Evolutionary conservation across 2,113 vertebrate species (phyloP), one percentile per base, ranked within the genome.

Genomic region (Acanthochromis polyacanthus): DNA sequence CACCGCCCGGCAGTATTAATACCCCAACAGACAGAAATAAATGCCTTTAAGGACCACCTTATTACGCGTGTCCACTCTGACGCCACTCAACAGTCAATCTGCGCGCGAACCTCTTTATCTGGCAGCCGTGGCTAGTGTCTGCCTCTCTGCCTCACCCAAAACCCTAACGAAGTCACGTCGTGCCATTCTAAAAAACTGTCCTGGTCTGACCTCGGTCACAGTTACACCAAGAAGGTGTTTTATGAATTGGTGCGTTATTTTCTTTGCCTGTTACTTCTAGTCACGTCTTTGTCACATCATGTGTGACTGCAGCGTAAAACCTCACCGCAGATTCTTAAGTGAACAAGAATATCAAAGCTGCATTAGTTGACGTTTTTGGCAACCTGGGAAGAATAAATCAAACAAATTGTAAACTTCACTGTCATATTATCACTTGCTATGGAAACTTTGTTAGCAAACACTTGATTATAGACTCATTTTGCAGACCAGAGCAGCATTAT

Each of bases 121-220:
- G 4, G 40, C 64, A 30, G 17, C 74, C 61, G 45, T 10, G 61
- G 70, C 38, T 15, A 10, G 51, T 23, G 65, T 73, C 28, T n/a
- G 78, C 82, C 89, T 82, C 71, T 73, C 28, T n/a, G 78, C 82
- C 89, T 82, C 71, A 58, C 88, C 88, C 78, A 36, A 78, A 81
- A 72, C 68, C 23, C 1, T 22, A 25, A 84, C 62, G 14, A 62
- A 72, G 63, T 60, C 67, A 40, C 15, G 1, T 20, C 23, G 19
- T 30, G 46, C 19, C 14, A 0, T 77, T 63, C 70, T 32, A 59
- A 61, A 68, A 64, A 73, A 57, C 17, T 74, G 74, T 71, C 83
- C 86, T 63, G 15, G n/a, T 30, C 23, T 46, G 52, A 90, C 84
- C 81, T 69, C 0, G 56, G 32, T 12, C 80, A 48, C 32, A 17